These are phyloP conservation scores for Thaumatotibia leucotreta DNA, from an alignment of 1,140 invertebrate species.

Conservation along the genomic window DNA sequence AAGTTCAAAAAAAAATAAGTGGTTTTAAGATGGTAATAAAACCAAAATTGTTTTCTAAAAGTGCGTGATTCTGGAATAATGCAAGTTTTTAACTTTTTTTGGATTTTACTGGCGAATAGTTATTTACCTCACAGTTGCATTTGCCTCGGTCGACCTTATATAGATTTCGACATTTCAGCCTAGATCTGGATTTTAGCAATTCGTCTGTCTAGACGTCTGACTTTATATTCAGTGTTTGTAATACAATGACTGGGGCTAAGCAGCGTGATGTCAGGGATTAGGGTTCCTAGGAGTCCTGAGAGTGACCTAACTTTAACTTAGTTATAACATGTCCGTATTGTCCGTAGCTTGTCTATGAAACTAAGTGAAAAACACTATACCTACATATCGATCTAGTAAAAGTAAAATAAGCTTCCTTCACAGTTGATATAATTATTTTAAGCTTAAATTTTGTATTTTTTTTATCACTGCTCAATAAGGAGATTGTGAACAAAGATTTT, in stretches of 20 bases:
- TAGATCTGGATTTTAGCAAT: constrained; percentile 17
- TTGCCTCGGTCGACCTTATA: neutral
- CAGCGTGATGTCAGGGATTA: constrained; percentile 12
- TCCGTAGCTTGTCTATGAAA: neutral
- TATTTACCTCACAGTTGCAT: neutral
- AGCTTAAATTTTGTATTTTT: no score
- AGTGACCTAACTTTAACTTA: constrained; percentile 9
- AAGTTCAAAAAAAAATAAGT: no score
- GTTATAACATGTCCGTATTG: neutral
- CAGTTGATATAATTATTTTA: no score
- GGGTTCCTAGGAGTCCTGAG: constrained; percentile 19
- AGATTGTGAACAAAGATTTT: no score
- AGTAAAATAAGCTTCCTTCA: no score
- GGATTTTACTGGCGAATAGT: no score
- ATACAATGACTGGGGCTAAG: constrained; percentile 58
- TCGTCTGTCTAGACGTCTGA: constrained; percentile 52
- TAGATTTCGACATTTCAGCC: neutral
- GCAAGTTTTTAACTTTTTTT: no score
- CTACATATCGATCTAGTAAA: neutral
- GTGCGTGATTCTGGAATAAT: no score
- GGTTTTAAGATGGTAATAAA: no score
- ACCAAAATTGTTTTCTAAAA: no score
- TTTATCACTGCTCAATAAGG: no score
- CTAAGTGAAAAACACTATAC: neutral
- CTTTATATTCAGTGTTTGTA: constrained; percentile 60